These are phyloP conservation scores for Trachymyrmex septentrionalis DNA, from an alignment of 1,140 invertebrate genomes.

Conservation along the genomic window DNA sequence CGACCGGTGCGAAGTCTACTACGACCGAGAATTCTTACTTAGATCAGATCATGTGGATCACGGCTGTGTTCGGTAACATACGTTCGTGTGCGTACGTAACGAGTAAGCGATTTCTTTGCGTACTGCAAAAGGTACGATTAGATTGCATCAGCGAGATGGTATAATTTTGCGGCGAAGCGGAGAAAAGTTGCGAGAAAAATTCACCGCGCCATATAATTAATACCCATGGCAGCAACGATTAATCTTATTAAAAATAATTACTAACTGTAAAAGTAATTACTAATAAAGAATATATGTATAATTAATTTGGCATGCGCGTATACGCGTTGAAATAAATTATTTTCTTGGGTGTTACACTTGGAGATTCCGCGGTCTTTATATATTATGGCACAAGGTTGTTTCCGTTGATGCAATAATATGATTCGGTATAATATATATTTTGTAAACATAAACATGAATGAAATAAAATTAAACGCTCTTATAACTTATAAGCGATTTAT, in stretches of 20 bases:
- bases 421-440: not conserved
- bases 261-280: slow-evolving; percentile 25
- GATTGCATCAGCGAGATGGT: not conserved
- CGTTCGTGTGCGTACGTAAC: not conserved
- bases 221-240: not conserved
- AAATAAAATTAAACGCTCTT: slow-evolving; percentile 4
- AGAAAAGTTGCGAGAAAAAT: slow-evolving; percentile 4
- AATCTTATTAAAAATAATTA: slow-evolving; percentile 23
- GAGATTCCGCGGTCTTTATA: not conserved
- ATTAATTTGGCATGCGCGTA: slow-evolving; percentile 19
- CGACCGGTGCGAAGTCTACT: slow-evolving; percentile 1
- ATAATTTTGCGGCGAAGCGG: not conserved
- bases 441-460: not conserved
- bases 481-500: slow-evolving; percentile 12
- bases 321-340: not conserved
- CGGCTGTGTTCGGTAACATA: not conserved
- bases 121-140: not conserved
- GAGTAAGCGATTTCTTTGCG: slow-evolving; percentile 8
- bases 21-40: not conserved
- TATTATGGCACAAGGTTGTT: not conserved
- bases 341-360: not conserved
- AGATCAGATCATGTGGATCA: not conserved
- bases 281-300: not conserved
- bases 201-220: slow-evolving; percentile 6
- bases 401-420: not conserved